phyloP scores from a whole-genome alignment of 2,113 vertebrate genomes.

The Chaenogobius annularis region DNA sequence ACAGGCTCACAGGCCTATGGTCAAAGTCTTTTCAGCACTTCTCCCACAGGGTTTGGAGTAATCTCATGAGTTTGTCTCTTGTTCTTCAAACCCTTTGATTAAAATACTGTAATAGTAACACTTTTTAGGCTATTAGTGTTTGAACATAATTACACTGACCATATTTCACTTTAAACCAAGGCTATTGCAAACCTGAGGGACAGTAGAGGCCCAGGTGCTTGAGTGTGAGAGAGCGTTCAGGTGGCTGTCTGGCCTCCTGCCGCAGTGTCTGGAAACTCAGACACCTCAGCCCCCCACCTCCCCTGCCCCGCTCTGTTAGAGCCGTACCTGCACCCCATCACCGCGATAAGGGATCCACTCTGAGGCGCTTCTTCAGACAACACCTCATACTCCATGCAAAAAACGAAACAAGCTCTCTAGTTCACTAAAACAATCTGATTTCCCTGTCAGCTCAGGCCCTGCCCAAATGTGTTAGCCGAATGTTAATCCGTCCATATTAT shows the following conservation, averaged over 20 bases:
- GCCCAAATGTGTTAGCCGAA: slow-evolving; percentile 25
- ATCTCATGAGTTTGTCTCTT: slow-evolving; percentile 60
- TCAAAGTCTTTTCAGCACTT: slow-evolving; percentile 21
- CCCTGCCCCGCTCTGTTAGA: slow-evolving; percentile 29
- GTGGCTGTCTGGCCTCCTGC: slow-evolving; percentile 85
- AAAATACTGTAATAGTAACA: slow-evolving; percentile 25
- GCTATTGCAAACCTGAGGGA: slow-evolving; percentile 10
- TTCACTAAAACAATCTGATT: slow-evolving; percentile 51
- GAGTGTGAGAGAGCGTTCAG: slow-evolving; percentile 75
- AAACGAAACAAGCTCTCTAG: slow-evolving; percentile 24
- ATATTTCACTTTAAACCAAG: slow-evolving; percentile 29
- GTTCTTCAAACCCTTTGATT: slow-evolving; percentile 19
- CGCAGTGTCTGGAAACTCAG: slow-evolving; percentile 81
- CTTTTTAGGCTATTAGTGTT: slow-evolving; percentile 38
- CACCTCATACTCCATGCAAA: slow-evolving; percentile 40
- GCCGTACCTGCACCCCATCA: slow-evolving; percentile 49
- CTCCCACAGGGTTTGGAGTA: slow-evolving; percentile 37
- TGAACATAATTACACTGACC: slow-evolving; percentile 11
- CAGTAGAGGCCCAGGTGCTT: slow-evolving; percentile 3
- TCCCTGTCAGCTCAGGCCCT: slow-evolving; percentile 23
- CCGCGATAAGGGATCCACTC: slow-evolving; percentile 49
- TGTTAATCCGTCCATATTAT: slow-evolving; percentile 60
- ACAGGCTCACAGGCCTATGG: slow-evolving; percentile 23
- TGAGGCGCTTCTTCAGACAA: slow-evolving; percentile 35
- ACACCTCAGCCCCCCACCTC: slow-evolving; percentile 32